Conservation (phyloP, 2,113 vertebrate species). For the Salminus brasiliensis region DNA sequence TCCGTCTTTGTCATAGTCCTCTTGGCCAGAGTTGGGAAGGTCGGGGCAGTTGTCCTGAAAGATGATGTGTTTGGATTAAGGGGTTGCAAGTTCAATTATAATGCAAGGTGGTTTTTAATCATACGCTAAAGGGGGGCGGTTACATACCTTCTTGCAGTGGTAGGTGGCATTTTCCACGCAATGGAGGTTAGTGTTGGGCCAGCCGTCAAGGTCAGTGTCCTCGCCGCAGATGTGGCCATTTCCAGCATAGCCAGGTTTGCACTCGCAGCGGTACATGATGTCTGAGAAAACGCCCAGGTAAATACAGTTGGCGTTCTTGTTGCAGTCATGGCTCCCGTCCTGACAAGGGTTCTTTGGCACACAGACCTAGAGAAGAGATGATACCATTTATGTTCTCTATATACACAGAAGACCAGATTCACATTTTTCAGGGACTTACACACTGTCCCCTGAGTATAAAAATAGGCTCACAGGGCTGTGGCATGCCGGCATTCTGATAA, state of each 20-base stretch:
- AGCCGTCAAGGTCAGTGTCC: slow-evolving; percentile 94
- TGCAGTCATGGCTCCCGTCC: slow-evolving; percentile 92
- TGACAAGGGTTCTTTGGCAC: slow-evolving; percentile 92
- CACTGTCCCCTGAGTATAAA: too few species aligned
- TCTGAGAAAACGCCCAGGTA: slow-evolving; percentile 95
- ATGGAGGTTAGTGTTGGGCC: slow-evolving; percentile 88
- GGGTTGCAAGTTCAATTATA: slow-evolving; percentile 11
- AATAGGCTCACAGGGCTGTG: too few species aligned
- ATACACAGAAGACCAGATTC: not conserved
- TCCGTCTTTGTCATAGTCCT: slow-evolving; percentile 97
- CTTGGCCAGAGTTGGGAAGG: slow-evolving; percentile 97
- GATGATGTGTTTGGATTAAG: slow-evolving; percentile 49
- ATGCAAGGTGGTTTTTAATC: not conserved
- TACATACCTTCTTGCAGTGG: slow-evolving; percentile 94
- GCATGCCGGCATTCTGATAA: too few species aligned
- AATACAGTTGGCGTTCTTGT: slow-evolving; percentile 95
- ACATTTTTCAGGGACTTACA: too few species aligned
- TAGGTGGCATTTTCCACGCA: slow-evolving; percentile 97
- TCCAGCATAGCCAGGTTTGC: slow-evolving; percentile 94
- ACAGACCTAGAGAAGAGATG: slow-evolving; percentile 81
- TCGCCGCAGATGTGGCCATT: slow-evolving; percentile 95
- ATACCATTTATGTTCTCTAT: not conserved
- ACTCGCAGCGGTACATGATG: slow-evolving; percentile 96
- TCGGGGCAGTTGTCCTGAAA: slow-evolving; percentile 94
- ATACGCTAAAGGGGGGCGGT: slow-evolving; percentile 29